These are phyloP conservation scores for Thymelicus sylvestris DNA, from an alignment of 2,888 invertebrate genomes.

Conservation along the genomic window DNA sequence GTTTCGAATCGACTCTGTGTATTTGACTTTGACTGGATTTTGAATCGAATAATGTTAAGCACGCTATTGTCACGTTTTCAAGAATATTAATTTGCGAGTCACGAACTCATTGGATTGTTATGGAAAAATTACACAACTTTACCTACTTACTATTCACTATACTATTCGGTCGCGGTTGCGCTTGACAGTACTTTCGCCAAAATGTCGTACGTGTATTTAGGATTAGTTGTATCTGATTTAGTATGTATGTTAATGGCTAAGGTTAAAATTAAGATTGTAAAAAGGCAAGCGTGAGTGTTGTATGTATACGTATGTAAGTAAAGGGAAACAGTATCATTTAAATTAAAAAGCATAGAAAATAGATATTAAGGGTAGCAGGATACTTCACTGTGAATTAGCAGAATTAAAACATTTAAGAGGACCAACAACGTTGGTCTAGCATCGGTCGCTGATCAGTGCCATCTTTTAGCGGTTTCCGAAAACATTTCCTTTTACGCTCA, in stretches of 20 bases:
- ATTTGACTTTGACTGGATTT: too few species aligned
- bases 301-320: not conserved
- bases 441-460: too few species aligned
- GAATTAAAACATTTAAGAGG: too few species aligned
- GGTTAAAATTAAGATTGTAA: conserved; percentile 13
- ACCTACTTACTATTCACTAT: conserved; percentile 1
- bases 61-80: not conserved
- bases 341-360: not conserved
- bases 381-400: too few species aligned
- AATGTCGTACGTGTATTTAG: conserved; percentile 29
- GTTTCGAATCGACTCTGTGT: not conserved
- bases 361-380: too few species aligned
- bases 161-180: conserved; percentile 13
- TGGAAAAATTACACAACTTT: not conserved
- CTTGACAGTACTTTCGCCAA: conserved; percentile 27
- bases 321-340: conserved; percentile 12
- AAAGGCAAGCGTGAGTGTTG: conserved; percentile 7
- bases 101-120: not conserved
- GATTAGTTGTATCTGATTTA: conserved; percentile 19
- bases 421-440: too few species aligned
- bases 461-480: too few species aligned
- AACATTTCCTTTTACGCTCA: too few species aligned
- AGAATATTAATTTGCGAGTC: not conserved
- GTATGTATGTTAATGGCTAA: conserved; percentile 1
- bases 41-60: too few species aligned